Conservation (phyloP, 2,888 invertebrate genomes). For the Chrysolina americana region DNA sequence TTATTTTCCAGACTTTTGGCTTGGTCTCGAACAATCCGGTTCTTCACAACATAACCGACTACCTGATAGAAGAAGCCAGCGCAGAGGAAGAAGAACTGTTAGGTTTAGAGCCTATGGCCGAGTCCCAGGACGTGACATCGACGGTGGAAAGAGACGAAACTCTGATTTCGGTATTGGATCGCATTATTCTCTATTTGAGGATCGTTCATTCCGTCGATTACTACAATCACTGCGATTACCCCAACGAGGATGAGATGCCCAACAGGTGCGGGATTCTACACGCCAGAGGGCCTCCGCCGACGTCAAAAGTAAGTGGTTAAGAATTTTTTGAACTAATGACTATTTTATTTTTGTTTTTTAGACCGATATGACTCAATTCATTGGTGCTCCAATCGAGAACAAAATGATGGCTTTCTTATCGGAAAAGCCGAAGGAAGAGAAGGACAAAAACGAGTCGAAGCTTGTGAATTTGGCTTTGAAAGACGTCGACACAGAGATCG, state of each 20-base stretch:
- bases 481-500: constrained; percentile 82
- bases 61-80: constrained; percentile 97
- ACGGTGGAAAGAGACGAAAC: constrained; percentile 80
- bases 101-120: constrained; percentile 75
- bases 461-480: constrained; percentile 66
- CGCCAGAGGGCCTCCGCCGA: constrained; percentile 90
- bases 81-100: constrained; percentile 97
- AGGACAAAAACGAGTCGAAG: constrained; percentile 72
- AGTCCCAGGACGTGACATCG: constrained; percentile 69
- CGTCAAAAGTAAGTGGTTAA: constrained; percentile 74
- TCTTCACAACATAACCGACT: constrained; percentile 96
- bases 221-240: constrained; percentile 99
- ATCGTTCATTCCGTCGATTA: constrained; percentile 99
- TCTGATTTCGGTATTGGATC: constrained; percentile 81
- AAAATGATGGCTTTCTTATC: constrained; percentile 93
- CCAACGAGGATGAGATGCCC: constrained; percentile 99
- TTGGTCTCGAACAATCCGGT: constrained; percentile 92
- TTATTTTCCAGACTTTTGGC: constrained; percentile 73
- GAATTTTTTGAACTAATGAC: background rate
- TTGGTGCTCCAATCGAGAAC: constrained; percentile 87
- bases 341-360: constrained; percentile 61
- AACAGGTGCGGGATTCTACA: constrained; percentile 99
- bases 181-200: constrained; percentile 92
- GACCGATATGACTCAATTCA: constrained; percentile 80
- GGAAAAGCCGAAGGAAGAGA: constrained; percentile 81